Conservation (phyloP, 92 coral and sea anemone genomes). For the Porites cylindrica region DNA sequence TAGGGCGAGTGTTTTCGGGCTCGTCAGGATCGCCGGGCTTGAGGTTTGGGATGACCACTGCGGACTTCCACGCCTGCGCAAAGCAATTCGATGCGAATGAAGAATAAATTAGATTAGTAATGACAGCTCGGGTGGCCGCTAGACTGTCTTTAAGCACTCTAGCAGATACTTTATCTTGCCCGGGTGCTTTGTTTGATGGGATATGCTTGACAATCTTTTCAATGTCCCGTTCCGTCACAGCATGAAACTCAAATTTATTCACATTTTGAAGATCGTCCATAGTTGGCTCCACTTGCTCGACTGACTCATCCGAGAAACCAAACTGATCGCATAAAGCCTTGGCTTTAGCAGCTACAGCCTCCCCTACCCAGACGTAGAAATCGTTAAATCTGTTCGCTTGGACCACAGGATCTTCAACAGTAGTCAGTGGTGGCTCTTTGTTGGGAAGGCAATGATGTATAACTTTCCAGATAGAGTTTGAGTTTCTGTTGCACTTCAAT, state of each 20-base stretch:
- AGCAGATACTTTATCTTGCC: slow-evolving; percentile 18
- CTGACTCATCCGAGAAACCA: slow-evolving; percentile 28
- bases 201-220: not conserved
- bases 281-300: slow-evolving; percentile 22
- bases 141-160: slow-evolving; percentile 25
- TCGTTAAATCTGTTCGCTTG: slow-evolving; percentile 58
- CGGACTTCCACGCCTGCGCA: too few species aligned
- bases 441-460: too few species aligned
- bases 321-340: slow-evolving; percentile 31
- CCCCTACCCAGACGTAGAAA: slow-evolving; percentile 50
- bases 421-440: not conserved
- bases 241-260: slow-evolving; percentile 6
- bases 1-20: slow-evolving; percentile 37
- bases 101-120: slow-evolving; percentile 14
- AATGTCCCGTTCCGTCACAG: not conserved
- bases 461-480: too few species aligned
- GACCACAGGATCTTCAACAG: slow-evolving; percentile 34
- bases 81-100: not conserved
- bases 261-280: slow-evolving; percentile 2
- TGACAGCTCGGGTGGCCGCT: not conserved
- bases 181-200: slow-evolving; percentile 38
- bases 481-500: too few species aligned
- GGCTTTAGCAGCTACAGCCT: slow-evolving; percentile 38
- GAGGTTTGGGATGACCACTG: too few species aligned
- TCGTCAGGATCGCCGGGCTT: slow-evolving; percentile 30